Percentiles rank a stretch among this genome's conserved stretches.
These are phyloP conservation scores for Trematomus loennbergii DNA, from an alignment of 2,113 vertebrate species.

Conservation along the genomic window DNA sequence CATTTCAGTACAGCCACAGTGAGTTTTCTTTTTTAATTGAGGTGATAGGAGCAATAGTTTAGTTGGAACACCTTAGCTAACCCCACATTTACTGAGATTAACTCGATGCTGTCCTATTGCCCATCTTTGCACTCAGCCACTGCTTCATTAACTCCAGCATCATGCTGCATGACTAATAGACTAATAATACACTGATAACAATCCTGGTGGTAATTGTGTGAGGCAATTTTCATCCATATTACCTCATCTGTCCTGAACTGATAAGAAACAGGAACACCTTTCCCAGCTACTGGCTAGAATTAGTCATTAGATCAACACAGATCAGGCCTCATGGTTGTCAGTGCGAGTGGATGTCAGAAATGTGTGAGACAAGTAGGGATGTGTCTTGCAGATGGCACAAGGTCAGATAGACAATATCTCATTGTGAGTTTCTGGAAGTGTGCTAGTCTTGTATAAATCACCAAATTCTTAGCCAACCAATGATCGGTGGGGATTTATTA, in stretches of 20 bases:
- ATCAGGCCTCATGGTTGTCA: slow-evolving; percentile 48
- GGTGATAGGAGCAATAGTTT: slow-evolving; percentile 3
- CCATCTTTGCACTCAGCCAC: slow-evolving; percentile 5
- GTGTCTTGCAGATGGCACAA: slow-evolving; percentile 4
- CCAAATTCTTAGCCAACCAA: not conserved
- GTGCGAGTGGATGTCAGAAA: slow-evolving; percentile 39
- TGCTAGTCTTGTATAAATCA: not conserved
- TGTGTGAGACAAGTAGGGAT: slow-evolving; percentile 20
- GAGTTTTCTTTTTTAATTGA: slow-evolving; percentile 26
- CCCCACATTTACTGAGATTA: slow-evolving; percentile 1
- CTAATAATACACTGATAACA: slow-evolving; percentile 72
- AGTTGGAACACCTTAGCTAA: slow-evolving; percentile 3
- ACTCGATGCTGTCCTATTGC: slow-evolving; percentile 11
- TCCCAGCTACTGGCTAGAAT: slow-evolving; percentile 52
- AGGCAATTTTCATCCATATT: slow-evolving; percentile 72
- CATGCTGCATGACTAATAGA: slow-evolving; percentile 71
- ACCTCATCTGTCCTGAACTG: slow-evolving; percentile 54
- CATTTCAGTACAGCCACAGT: slow-evolving; percentile 4
- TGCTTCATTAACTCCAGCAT: slow-evolving; percentile 67
- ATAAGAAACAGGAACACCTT: slow-evolving; percentile 62
- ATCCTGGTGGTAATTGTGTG: slow-evolving; percentile 69
- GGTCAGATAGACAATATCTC: not conserved
- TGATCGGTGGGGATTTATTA: not conserved
- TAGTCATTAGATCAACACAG: slow-evolving; percentile 68
- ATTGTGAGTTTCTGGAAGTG: slow-evolving; percentile 9